phyloP scores from a whole-genome alignment of 2,113 vertebrate species.

The Tautogolabrus adspersus region DNA sequence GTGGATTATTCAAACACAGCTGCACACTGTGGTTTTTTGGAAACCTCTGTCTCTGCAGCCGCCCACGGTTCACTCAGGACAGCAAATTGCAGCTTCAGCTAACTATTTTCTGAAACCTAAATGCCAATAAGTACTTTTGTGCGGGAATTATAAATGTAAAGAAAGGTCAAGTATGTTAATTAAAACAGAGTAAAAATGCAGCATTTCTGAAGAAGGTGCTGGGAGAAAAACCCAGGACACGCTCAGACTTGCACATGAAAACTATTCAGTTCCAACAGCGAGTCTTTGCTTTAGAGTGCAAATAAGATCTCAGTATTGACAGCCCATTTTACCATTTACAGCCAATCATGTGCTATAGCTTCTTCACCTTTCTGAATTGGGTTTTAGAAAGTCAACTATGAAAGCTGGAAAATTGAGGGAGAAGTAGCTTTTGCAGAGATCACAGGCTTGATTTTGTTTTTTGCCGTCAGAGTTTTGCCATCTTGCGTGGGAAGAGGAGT shows the following conservation, averaged over 20 bases:
- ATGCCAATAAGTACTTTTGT: conserved; percentile 12
- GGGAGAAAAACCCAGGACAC: conserved; percentile 33
- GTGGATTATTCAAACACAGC: conserved; percentile 45
- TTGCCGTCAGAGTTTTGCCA: conserved; percentile 7
- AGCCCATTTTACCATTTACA: conserved; percentile 23
- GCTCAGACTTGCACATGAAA: conserved; percentile 73
- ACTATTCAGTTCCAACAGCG: conserved; percentile 70
- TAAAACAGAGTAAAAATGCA: conserved; percentile 19
- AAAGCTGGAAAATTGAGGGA: background rate
- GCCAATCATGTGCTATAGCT: conserved; percentile 22
- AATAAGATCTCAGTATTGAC: conserved; percentile 43
- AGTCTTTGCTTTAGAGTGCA: conserved; percentile 26
- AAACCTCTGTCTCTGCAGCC: conserved; percentile 54
- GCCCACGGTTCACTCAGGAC: conserved; percentile 26
- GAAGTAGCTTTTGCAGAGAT: conserved; percentile 15
- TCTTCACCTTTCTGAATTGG: conserved; percentile 22
- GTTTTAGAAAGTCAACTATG: conserved; percentile 3
- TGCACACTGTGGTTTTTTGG: conserved; percentile 49
- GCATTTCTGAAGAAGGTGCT: conserved; percentile 3
- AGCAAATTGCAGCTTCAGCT: background rate
- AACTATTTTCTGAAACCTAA: conserved; percentile 1
- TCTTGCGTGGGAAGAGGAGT: conserved; percentile 47
- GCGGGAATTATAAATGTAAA: background rate
- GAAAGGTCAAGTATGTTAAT: conserved; percentile 18
- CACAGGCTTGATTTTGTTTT: conserved; percentile 8